These are phyloP conservation scores for Drosophila kuntzei DNA, from an alignment of 2,888 invertebrate species.

Conservation along the genomic window DNA sequence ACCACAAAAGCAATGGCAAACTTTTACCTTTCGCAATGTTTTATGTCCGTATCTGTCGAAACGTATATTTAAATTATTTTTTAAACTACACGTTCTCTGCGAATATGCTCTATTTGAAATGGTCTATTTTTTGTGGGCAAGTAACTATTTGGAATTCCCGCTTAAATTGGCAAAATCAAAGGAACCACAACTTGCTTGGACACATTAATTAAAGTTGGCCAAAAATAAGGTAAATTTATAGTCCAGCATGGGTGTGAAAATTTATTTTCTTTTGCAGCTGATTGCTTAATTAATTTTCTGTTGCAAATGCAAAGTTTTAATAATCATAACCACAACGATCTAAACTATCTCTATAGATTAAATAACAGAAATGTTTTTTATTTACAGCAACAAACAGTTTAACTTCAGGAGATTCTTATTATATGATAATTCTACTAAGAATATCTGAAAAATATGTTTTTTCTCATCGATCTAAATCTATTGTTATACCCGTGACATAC, in stretches of 20 bases:
- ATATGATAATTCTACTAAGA: too few species aligned
- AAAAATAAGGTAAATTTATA: not conserved
- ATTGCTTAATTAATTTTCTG: not conserved
- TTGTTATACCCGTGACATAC: too few species aligned
- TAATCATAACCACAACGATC: not conserved
- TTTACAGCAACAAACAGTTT: too few species aligned
- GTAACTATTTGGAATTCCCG: conserved; percentile 43
- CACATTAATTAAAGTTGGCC: conserved; percentile 26
- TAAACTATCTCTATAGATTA: not conserved
- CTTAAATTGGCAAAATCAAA: conserved; percentile 16
- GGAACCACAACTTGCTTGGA: conserved; percentile 2
- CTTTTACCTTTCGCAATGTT: conserved; percentile 37
- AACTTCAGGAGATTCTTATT: too few species aligned
- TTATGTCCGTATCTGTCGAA: not conserved
- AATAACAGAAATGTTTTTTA: too few species aligned
- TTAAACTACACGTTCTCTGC: not conserved
- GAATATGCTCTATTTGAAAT: conserved; percentile 59
- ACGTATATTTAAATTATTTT: conserved; percentile 11
- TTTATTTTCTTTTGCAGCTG: not conserved
- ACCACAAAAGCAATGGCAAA: conserved; percentile 37
- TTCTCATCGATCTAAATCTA: too few species aligned
- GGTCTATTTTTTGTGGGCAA: conserved; percentile 36
- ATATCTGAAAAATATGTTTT: too few species aligned
- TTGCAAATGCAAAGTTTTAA: not conserved
- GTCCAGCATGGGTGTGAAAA: not conserved